A percentile compares a stretch with the other conserved stretches of the same genome.
Conservation (phyloP, 2,888 invertebrate species). For the Serrognathus titanus region DNA sequence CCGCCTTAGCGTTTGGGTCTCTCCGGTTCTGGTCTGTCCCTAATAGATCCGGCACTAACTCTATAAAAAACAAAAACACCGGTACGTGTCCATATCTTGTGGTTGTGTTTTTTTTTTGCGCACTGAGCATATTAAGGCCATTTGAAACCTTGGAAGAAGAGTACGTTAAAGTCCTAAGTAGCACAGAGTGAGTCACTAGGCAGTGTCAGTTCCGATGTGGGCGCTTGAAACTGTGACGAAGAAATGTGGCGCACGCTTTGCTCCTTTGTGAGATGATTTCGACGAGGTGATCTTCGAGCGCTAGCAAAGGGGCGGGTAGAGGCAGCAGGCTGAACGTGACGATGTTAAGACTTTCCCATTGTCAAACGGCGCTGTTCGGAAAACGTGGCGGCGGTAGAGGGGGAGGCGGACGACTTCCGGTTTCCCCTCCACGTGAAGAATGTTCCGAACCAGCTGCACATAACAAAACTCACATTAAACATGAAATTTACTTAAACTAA, state of each 20-base stretch:
- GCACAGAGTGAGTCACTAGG: constrained; percentile 6
- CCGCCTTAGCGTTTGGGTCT: constrained; percentile 24
- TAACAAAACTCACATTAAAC: neutral
- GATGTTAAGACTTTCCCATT: constrained; percentile 66
- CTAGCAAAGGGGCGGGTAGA: constrained; percentile 47
- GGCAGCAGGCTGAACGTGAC: constrained; percentile 52
- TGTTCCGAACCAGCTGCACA: constrained; percentile 79
- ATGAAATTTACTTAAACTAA: neutral
- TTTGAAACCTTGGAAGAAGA: constrained; percentile 37
- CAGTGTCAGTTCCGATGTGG: constrained; percentile 34
- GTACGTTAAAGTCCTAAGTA: constrained; percentile 17
- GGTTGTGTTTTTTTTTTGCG: constrained; percentile 22
- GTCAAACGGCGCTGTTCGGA: constrained; percentile 78
- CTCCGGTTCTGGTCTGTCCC: constrained; percentile 14
- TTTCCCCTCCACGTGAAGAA: constrained; percentile 75
- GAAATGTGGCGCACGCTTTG: constrained; percentile 67
- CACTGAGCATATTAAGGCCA: constrained; percentile 36
- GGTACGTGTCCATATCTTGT: constrained; percentile 14
- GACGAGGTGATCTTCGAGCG: constrained; percentile 59
- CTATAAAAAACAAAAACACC: constrained; percentile 27
- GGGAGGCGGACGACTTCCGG: constrained; percentile 71
- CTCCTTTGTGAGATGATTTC: constrained; percentile 55
- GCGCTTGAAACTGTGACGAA: constrained; percentile 63
- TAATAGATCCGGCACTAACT: constrained; percentile 23
- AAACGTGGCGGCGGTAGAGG: constrained; percentile 78